Percentiles rank a stretch among this genome's conserved stretches.
phyloP scores from a whole-genome alignment of 2,888 invertebrate species.

The Ernsta delagoae region DNA sequence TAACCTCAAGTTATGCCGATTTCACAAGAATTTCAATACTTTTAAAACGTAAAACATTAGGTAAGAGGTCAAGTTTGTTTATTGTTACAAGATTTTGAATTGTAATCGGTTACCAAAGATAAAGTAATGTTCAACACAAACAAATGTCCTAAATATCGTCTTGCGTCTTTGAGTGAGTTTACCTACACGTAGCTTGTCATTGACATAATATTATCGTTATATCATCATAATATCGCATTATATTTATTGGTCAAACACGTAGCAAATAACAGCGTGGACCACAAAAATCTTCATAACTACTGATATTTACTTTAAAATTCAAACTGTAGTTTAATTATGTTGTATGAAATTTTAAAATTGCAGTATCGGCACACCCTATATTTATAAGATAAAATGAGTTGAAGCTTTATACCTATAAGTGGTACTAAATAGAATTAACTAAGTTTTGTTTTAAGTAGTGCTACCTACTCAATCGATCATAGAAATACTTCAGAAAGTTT shows the following conservation, averaged over 20 bases:
- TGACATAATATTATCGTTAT: not conserved
- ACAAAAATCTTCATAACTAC: no score
- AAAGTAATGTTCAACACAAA: not conserved
- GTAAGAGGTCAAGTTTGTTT: slow-evolving; percentile 30
- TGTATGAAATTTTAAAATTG: no score
- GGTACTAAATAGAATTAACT: no score
- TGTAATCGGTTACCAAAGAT: slow-evolving; percentile 1
- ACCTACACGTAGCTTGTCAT: not conserved
- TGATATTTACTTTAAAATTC: no score
- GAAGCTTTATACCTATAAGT: no score
- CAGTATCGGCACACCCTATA: no score
- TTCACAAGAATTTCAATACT: slow-evolving; percentile 13
- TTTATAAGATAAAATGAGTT: no score
- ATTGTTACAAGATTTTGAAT: slow-evolving; percentile 23
- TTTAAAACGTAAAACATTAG: slow-evolving; percentile 8
- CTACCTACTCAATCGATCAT: no score
- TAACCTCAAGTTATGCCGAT: slow-evolving; percentile 2
- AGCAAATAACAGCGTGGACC: no score
- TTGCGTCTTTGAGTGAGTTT: not conserved
- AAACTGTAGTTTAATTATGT: no score
- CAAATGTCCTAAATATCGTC: not conserved
- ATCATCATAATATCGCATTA: not conserved
- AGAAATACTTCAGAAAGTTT: no score
- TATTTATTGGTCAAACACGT: not conserved
- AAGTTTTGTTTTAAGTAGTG: no score